Evolutionary conservation across 2,888 invertebrate species (phyloP), one percentile per base, ranked within the genome.

Genomic region (Zhengitettix transpicula): DNA sequence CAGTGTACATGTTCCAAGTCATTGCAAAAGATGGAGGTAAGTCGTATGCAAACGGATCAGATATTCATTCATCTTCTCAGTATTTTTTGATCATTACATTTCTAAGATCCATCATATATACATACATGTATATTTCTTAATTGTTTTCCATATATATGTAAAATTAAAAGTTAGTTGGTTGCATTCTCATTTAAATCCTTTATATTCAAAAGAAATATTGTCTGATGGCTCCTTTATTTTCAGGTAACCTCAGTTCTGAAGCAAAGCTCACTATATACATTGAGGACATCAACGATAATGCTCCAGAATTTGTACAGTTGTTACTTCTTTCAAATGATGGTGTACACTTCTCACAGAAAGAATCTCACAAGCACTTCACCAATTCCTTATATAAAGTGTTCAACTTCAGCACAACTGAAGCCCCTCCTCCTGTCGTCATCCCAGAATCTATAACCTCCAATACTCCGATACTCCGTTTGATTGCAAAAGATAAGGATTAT

Each of bases 221-320:
- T n/a, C n/a, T n/a, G n/a, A n/a, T n/a, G n/a, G n/a, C n/a, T n/a
- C n/a, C n/a, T 58, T 51, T 62, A 67, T 65, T 64, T 72, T 54
- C 63, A 69, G 88, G 89, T 10, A 87, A 89, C 53, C 71, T 91
- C 12, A 83, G 81, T 56, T 85, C 86, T 1, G 84, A 86, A 70
- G 84, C 86, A 0, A 81, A 83, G 67, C 70, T 93, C 10, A 82
- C 78, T 1, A 81, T 93, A 54, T 77, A 75, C 0, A 74, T 92
- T 40, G 78, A 82, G 8, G 93, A 93, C 69, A 84, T 84, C 68
- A 93, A 93, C 68, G 92, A 92, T 69, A 90, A 90, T 70, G 69
- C 80, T 14, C 89, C 89, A 0, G 75, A 76, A 57, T 87, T 87
- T 66, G 80, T 80, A 59, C 82, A 86, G 68, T 81, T 89, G 66